phyloP scores from a whole-genome alignment of 2,888 invertebrate species.

The Rotaria magnacalcarata region DNA sequence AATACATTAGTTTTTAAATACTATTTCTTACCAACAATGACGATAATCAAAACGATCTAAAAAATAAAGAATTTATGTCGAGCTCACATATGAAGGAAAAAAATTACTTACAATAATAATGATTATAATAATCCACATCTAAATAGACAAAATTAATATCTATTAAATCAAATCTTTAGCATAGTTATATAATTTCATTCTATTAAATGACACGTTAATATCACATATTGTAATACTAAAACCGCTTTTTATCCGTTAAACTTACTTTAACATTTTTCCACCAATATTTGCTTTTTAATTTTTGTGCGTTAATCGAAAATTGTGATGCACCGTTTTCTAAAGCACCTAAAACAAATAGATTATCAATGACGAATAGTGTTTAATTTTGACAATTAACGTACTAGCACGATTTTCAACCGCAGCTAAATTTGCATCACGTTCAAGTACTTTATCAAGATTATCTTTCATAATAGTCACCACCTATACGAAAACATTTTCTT shows the following conservation, averaged over 20 bases:
- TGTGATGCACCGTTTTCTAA: constrained; percentile 65
- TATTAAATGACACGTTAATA: no score
- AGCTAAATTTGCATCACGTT: constrained; percentile 15
- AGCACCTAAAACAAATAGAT: background rate
- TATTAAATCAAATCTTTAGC: no score
- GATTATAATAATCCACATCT: constrained; percentile 28
- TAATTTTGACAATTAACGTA: background rate
- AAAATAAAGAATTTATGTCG: background rate
- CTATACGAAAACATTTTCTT: background rate
- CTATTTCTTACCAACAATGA: background rate
- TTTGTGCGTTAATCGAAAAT: constrained; percentile 92
- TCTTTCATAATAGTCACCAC: constrained; percentile 18
- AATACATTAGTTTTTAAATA: background rate
- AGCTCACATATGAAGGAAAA: background rate
- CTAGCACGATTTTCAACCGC: background rate
- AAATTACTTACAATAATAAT: background rate
- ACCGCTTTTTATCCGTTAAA: no score
- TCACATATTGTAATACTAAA: no score
- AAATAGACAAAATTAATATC: background rate
- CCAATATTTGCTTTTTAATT: constrained; percentile 93
- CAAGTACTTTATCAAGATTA: constrained; percentile 26
- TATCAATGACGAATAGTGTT: background rate
- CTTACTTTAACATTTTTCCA: constrained; percentile 82
- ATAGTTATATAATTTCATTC: no score
- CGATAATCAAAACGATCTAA: background rate